phyloP scores from a whole-genome alignment of 2,888 invertebrate species.

The Campopleginae sp. region DNA sequence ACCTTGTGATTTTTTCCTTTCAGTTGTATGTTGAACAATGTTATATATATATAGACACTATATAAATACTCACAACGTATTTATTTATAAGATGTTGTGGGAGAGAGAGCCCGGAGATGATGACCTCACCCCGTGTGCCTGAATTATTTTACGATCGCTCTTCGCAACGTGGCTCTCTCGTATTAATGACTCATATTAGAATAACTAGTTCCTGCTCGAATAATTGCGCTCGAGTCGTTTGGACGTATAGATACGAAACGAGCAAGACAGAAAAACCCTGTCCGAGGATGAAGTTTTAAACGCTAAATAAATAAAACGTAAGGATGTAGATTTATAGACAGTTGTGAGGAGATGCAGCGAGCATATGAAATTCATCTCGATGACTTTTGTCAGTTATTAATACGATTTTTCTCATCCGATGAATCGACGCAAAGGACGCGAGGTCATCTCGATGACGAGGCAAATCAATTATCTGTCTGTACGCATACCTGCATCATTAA shows the following conservation, averaged over 20 bases:
- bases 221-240: conserved; percentile 58
- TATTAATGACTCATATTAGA: conserved; percentile 66
- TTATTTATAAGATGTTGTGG: conserved; percentile 37
- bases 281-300: conserved; percentile 15
- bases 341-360: conserved; percentile 25
- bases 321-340: conserved; percentile 34
- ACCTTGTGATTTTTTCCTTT: conserved; percentile 37
- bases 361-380: conserved; percentile 37
- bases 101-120: conserved; percentile 47
- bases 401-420: conserved; percentile 58
- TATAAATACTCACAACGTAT: conserved; percentile 18
- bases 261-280: neutral
- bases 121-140: conserved; percentile 61
- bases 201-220: conserved; percentile 65
- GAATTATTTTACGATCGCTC: conserved; percentile 63
- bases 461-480: conserved; percentile 3
- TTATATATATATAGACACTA: neutral
- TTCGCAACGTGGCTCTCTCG: conserved; percentile 44
- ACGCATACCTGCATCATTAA: neutral
- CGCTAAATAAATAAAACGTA: conserved; percentile 15
- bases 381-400: conserved; percentile 59
- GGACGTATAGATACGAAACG: neutral
- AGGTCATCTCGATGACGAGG: conserved; percentile 23
- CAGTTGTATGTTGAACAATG: conserved; percentile 14
- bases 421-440: conserved; percentile 9